These are phyloP conservation scores for Epinephelus malabaricus DNA, from an alignment of 2,797 vertebrate species.

Conservation along the genomic window DNA sequence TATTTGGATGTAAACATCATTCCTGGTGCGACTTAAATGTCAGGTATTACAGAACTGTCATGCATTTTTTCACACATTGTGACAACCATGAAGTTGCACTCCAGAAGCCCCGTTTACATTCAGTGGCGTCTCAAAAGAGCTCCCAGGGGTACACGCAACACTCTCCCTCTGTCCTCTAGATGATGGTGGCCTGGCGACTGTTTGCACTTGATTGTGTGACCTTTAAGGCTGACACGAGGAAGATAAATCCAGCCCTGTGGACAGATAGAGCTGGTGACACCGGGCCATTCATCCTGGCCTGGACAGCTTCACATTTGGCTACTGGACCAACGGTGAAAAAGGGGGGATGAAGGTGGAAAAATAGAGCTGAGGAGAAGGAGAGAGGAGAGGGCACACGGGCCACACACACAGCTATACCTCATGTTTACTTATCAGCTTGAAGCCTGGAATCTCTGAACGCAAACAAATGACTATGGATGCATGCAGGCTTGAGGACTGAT, in stretches of 20 bases:
- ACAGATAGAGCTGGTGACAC: constrained; percentile 56
- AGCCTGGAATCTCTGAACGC: constrained; percentile 39
- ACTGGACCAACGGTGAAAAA: constrained; percentile 31
- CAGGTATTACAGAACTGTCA: not conserved
- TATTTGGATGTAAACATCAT: not conserved
- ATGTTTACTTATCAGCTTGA: constrained; percentile 72
- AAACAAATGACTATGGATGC: constrained; percentile 48
- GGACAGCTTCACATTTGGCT: constrained; percentile 49
- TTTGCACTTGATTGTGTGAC: constrained; percentile 69
- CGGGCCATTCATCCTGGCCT: constrained; percentile 49
- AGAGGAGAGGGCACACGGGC: constrained; percentile 20
- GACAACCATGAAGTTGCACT: not conserved
- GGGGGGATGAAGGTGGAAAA: not conserved
- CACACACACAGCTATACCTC: constrained; percentile 48
- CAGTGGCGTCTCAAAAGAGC: constrained; percentile 7
- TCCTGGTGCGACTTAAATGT: not conserved
- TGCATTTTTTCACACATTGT: not conserved
- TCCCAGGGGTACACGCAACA: not conserved
- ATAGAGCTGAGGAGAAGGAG: constrained; percentile 21
- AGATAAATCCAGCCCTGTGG: constrained; percentile 67
- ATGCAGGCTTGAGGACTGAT: constrained; percentile 49
- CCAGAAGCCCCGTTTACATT: constrained; percentile 17
- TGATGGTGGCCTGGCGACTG: constrained; percentile 37
- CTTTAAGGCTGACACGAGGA: constrained; percentile 63
- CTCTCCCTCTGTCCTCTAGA: constrained; percentile 41